phyloP scores from a whole-genome alignment of 1,140 invertebrate species.

The Anoplolepis gracilipes region DNA sequence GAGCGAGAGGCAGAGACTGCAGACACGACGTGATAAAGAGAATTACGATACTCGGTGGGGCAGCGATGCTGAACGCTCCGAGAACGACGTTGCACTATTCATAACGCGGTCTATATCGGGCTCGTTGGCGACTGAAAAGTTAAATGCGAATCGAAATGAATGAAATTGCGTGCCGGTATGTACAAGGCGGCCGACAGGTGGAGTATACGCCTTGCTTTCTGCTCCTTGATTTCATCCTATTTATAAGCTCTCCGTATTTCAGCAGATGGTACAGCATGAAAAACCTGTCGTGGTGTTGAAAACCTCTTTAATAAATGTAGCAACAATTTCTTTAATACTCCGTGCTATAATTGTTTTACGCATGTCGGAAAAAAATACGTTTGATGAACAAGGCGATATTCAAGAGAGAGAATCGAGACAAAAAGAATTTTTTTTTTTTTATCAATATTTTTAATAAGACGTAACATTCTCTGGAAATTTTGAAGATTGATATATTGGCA shows the following conservation, averaged over 20 bases:
- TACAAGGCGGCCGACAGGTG: slow-evolving; percentile 47
- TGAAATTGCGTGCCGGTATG: slow-evolving; percentile 50
- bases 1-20: slow-evolving; percentile 38
- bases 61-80: slow-evolving; percentile 45
- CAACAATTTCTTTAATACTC: background rate
- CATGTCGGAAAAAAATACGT: background rate
- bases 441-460: background rate
- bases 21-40: slow-evolving; percentile 59
- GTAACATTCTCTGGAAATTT: background rate
- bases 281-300: background rate
- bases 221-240: slow-evolving; percentile 1
- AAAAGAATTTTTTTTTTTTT: background rate
- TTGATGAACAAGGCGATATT: background rate
- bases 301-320: background rate
- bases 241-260: background rate
- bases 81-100: slow-evolving; percentile 48
- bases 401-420: background rate
- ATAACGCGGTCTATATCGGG: slow-evolving; percentile 52
- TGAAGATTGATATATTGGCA: background rate
- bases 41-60: slow-evolving; percentile 51
- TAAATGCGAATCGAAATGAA: slow-evolving; percentile 44
- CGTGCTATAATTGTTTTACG: background rate
- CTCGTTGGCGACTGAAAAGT: slow-evolving; percentile 37
- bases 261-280: background rate
- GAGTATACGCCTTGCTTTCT: background rate